Evolutionary conservation across 2,113 vertebrate species (phyloP).

Genomic region (Solenodon paradoxus): DNA sequence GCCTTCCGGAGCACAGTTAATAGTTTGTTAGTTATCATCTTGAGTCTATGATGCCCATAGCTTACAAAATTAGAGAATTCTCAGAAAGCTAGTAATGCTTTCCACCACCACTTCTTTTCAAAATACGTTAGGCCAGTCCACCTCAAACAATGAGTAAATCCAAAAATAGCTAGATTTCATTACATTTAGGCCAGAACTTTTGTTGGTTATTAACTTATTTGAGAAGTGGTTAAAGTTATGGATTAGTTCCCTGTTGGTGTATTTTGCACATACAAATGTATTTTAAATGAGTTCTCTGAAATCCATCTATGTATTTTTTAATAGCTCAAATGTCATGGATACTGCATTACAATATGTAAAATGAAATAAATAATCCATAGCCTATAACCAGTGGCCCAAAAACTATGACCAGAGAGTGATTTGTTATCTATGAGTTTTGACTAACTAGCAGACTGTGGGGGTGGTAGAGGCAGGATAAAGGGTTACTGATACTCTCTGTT

Average conservation of each 20-base stretch:
- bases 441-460: not conserved
- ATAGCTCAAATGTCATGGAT: slow-evolving; percentile 24
- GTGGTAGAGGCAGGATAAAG: not conserved
- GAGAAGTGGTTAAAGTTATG: not conserved
- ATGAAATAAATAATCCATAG: slow-evolving; percentile 20
- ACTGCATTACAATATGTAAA: slow-evolving; percentile 26
- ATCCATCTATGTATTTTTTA: not conserved
- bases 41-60: not conserved
- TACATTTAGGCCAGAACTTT: not conserved
- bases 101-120: not conserved
- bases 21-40: not conserved
- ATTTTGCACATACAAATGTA: slow-evolving; percentile 8
- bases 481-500: not conserved
- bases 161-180: not conserved
- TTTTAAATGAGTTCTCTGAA: slow-evolving; percentile 3
- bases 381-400: slow-evolving; percentile 4
- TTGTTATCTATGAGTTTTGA: slow-evolving; percentile 17
- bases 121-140: not conserved
- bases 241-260: not conserved
- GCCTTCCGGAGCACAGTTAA: not conserved
- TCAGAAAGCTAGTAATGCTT: not conserved
- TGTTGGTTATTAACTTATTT: not conserved
- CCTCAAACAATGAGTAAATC: not conserved
- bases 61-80: not conserved
- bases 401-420: slow-evolving; percentile 15